Evolutionary conservation across 2,797 vertebrate genomes (phyloP).

Genomic region (Ceyx erithaca): DNA sequence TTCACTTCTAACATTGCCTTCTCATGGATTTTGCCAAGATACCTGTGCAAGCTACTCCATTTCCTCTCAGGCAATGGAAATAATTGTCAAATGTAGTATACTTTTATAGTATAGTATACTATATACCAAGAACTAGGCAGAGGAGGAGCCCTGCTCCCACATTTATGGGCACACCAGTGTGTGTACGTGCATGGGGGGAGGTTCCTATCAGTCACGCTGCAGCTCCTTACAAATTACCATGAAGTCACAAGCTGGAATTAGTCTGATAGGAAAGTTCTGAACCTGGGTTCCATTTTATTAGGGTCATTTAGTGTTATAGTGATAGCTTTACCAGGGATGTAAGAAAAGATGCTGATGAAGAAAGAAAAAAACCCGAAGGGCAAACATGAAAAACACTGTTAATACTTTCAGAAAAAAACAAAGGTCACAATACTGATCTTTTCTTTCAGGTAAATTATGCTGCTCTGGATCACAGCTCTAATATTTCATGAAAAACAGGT

Average conservation of each 20-base stretch:
- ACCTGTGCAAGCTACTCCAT: background rate
- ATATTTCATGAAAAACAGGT: background rate
- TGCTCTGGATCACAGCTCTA: background rate
- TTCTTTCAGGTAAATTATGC: slow-evolving; percentile 3
- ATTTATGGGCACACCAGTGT: background rate
- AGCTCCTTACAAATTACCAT: background rate
- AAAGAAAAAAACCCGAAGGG: background rate
- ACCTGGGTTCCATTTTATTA: background rate
- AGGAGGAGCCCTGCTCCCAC: background rate
- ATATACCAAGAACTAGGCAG: background rate
- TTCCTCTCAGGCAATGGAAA: background rate
- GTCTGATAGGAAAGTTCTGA: background rate
- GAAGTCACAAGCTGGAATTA: background rate
- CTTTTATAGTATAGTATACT: no score
- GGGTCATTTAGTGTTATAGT: background rate
- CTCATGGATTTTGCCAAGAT: background rate
- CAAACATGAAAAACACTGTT: background rate
- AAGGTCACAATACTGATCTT: background rate
- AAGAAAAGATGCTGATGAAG: slow-evolving; percentile 7
- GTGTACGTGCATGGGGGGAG: fast-evolving
- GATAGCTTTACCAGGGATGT: background rate
- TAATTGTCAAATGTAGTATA: background rate
- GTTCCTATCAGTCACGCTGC: background rate
- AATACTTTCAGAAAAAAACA: background rate
- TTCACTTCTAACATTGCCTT: background rate